A percentile compares a stretch with the other conserved stretches of the same genome.
Conservation (phyloP, 92 coral and sea anemone species). For the Epizoanthus fatuus region DNA sequence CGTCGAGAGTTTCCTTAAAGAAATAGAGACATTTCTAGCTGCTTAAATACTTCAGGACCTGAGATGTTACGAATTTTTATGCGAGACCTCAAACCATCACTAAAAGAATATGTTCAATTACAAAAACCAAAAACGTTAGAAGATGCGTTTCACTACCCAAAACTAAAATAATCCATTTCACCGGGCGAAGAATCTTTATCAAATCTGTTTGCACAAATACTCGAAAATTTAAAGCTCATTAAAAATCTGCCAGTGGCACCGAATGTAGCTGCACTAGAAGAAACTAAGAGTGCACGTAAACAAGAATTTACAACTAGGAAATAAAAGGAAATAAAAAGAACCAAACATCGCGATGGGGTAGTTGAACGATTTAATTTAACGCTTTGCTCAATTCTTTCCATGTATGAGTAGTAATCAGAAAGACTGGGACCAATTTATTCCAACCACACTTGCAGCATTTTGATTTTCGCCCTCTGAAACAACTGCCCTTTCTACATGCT, state of each 20-base stretch:
- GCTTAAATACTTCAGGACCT: neutral
- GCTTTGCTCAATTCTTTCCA: too few relatives aligned
- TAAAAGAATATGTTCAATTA: slow-evolving; percentile 23
- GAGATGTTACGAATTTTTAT: slow-evolving; percentile 12
- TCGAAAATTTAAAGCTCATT: neutral
- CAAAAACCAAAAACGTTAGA: slow-evolving; percentile 17
- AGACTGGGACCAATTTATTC: too few relatives aligned
- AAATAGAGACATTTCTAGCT: slow-evolving; percentile 3
- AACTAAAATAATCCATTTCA: neutral
- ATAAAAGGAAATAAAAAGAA: too few relatives aligned
- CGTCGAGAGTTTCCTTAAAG: slow-evolving; percentile 6
- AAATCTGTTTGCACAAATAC: neutral
- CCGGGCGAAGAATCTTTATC: neutral
- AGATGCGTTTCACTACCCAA: slow-evolving; percentile 10
- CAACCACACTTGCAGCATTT: too few relatives aligned
- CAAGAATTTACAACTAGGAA: neutral
- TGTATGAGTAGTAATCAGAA: too few relatives aligned
- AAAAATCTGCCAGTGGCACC: neutral
- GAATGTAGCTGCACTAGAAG: neutral
- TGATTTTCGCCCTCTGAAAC: too few relatives aligned
- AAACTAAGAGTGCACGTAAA: neutral
- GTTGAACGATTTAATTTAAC: too few relatives aligned
- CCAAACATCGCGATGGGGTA: too few relatives aligned
- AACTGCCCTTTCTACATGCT: too few relatives aligned
- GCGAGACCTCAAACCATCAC: neutral